Evolutionary conservation across 2,113 vertebrate genomes (phyloP), one percentile per base, ranked within the genome.

Genomic region (Ceratotherium simum): DNA sequence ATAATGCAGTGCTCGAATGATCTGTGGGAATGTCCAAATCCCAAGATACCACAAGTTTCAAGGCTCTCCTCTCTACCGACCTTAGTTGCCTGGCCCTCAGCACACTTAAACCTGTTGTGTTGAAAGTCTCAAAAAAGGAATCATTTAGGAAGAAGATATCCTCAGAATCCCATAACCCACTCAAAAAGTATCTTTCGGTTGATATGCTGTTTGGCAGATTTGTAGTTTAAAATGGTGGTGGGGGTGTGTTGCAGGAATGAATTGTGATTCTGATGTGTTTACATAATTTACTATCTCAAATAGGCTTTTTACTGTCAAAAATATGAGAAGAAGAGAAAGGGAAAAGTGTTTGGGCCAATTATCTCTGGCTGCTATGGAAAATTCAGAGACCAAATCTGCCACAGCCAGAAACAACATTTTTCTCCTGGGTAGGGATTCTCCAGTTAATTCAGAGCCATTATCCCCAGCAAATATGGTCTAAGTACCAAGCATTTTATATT

Each of bases 341-440:
- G 73, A 83, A 96, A 72, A 42, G 80, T n/a, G 56, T 87, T 48
- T 46, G 18, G 51, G 93, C 31, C 72, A 62, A 8, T 91, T 92
- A 85, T 89, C 93, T 94, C 60, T 85, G 91, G 60, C 56, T 62
- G 54, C 85, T 83, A 20, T 69, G 93, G 93, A 96, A 96, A 97
- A 91, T 96, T 80, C 67, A 58, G 95, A 96, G 60, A 67, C 33
- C 27, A 58, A 88, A 88, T 78, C 85, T 29, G 39, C 27, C 27
- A 39, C 42, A 39, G 92, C 90, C 96, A 96, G 95, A 96, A 97
- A 96, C 16, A 81, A 95, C 54, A 93, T 91, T 90, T 97, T 90
- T 73, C 73, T 94, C 42, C 42, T 51, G 56, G 70, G 11, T 91
- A 51, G 62, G 42, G 78, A 75, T 87, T 85, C 88, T 95, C 58